Evolutionary conservation across 1,140 invertebrate species (phyloP).

Genomic region (Macrosteles quadrilineatus): DNA sequence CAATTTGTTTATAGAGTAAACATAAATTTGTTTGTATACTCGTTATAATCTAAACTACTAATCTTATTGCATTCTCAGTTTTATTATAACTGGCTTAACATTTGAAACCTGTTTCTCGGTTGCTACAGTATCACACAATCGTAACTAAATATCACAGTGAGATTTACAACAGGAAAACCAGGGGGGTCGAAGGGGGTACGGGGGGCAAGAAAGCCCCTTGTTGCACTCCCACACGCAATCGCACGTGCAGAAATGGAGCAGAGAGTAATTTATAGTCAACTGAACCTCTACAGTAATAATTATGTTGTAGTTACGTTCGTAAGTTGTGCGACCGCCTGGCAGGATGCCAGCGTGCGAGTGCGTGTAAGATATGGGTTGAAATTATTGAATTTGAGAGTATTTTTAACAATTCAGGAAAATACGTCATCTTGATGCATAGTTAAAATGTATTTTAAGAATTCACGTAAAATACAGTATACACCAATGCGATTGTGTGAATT

Average conservation of each 20-base stretch:
- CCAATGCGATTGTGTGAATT: no score
- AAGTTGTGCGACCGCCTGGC: not conserved
- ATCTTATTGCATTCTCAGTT: not conserved
- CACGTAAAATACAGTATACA: no score
- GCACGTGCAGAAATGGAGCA: constrained; percentile 4
- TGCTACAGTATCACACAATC: not conserved
- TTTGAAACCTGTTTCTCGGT: no score
- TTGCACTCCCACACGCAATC: not conserved
- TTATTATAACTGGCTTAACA: not conserved
- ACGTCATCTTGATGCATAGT: no score
- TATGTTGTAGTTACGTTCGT: constrained; percentile 1
- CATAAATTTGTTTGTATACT: no score
- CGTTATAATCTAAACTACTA: no score
- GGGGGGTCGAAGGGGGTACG: not conserved
- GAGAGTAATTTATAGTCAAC: not conserved
- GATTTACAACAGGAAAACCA: not conserved
- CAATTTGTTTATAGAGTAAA: no score
- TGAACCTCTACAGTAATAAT: not conserved
- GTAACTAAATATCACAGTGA: not conserved
- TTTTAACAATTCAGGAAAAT: no score
- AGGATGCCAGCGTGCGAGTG: not conserved
- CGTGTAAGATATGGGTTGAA: no score
- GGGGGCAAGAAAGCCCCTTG: not conserved
- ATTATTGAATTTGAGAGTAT: no score
- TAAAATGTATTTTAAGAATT: no score